Base-by-base conservation (phyloP, 1,140 invertebrate genomes). In the Popillia japonica region DNA sequence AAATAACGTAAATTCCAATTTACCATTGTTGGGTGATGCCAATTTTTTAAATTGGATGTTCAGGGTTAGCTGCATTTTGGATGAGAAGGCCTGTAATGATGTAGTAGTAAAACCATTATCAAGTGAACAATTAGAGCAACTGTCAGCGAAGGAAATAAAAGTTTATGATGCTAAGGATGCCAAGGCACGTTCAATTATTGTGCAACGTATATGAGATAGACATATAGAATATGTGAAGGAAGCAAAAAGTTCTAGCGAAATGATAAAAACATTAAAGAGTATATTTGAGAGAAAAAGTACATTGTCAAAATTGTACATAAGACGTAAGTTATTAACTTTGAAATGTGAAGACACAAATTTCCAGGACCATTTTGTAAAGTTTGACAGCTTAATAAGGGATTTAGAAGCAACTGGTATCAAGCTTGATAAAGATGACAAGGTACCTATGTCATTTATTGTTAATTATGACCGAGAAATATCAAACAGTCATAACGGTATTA, bases 31-130 rank as follows among this genome's bases (percentile, higher is more conserved):
- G 11, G 27, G 11, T 2, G 72, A 73, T 41, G 22, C 14, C 6
- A 76, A 76, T 76, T 76, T 76, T 48, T 76, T 41, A 48, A 76
- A 76, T 34, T 76, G 42, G 42, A 2, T 48, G 48, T 76, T 76
- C 40, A 34, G 74, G 10, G 74, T 76, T 17, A 76, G 22, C 40
- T 44, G 41, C 20, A 42, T 76, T 42, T 59, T 76, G 48, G 74
- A 76, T 8, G 42, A 76, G 41, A 76, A 76, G 48, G 74, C 34
- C 14, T 17, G 40, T 48, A 41, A 48, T 14, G 74, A 76, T 14
- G 74, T 76, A 59, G 42, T 48, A 22, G 23, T 76, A 27, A 73
- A 73, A 2, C 27, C 72, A 34, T 10, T 40, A 73, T 3, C 40
- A 7, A 22, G n/a, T 10, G 22, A 34, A 4, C 1, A 48, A 7